Percentiles rank a stretch among this genome's conserved stretches.
Evolutionary conservation across 2,888 invertebrate genomes (phyloP).

Genomic region (Ormyrus labotus): DNA sequence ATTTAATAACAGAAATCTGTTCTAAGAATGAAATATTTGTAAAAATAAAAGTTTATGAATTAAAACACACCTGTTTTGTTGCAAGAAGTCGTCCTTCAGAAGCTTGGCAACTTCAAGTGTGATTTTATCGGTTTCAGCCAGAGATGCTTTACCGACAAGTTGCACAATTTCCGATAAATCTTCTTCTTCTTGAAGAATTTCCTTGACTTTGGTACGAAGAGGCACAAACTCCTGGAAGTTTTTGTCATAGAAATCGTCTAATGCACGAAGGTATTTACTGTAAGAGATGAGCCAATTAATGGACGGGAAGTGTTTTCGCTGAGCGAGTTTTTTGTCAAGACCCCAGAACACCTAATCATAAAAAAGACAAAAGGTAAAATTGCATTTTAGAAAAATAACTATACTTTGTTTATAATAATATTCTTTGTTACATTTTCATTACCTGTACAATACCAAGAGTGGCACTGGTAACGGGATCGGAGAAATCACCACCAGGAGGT

Average conservation of each 20-base stretch:
- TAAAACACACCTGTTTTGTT: constrained; percentile 91
- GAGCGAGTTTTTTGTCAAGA: constrained; percentile 98
- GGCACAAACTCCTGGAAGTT: constrained; percentile 98
- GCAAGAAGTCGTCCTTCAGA: constrained; percentile 99
- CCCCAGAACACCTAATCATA: constrained; percentile 94
- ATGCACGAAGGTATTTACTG: constrained; percentile 98
- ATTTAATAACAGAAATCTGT: background rate
- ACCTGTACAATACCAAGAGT: constrained; percentile 97
- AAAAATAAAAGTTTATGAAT: background rate
- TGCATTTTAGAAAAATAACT: background rate
- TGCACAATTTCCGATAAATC: constrained; percentile 99
- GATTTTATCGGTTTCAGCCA: constrained; percentile 99
- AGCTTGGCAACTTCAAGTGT: constrained; percentile 98
- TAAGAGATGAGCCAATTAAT: constrained; percentile 99
- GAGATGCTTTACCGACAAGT: constrained; percentile 98
- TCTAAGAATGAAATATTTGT: background rate
- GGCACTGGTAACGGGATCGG: constrained; percentile 99
- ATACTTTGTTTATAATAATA: background rate
- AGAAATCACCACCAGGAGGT: constrained; percentile 99
- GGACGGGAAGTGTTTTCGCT: constrained; percentile 99
- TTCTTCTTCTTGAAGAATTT: constrained; percentile 98
- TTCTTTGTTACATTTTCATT: constrained; percentile 26
- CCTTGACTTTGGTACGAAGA: constrained; percentile 95
- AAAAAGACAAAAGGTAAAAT: background rate
- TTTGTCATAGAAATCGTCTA: constrained; percentile 99